These are phyloP conservation scores for Cercopithecus hamlyni DNA, from an alignment of 2,797 vertebrate species.

Conservation along the genomic window DNA sequence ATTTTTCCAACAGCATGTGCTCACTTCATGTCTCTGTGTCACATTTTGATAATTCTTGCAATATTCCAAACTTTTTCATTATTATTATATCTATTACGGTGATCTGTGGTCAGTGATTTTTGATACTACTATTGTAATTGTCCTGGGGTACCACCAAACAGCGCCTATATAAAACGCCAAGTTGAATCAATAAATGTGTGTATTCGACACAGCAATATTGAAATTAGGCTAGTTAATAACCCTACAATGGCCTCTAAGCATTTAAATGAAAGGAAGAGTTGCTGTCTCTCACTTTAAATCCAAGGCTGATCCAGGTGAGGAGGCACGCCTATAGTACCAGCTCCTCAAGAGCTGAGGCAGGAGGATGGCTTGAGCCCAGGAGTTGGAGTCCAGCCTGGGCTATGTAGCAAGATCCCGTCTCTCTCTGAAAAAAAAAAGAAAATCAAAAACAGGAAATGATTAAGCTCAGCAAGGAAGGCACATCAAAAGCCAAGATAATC, in stretches of 20 bases:
- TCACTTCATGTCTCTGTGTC: not conserved
- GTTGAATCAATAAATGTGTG: not conserved
- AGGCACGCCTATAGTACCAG: not conserved
- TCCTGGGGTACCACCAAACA: not conserved
- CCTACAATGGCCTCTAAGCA: not conserved
- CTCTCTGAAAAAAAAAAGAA: not conserved
- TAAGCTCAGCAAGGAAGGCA: not conserved
- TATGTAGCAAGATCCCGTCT: not conserved
- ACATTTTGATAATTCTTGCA: not conserved
- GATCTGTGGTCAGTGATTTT: not conserved
- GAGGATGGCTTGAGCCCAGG: not conserved
- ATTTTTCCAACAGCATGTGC: not conserved
- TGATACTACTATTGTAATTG: not conserved
- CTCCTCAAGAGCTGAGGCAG: not conserved
- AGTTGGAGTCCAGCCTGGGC: not conserved
- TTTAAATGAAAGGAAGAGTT: not conserved
- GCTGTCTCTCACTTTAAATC: not conserved
- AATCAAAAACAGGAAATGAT: not conserved
- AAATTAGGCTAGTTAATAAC: not conserved
- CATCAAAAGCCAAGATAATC: not conserved
- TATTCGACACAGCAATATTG: not conserved
- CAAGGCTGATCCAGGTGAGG: not conserved
- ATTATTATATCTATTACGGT: not conserved
- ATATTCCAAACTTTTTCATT: not conserved
- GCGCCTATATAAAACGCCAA: not conserved